Base-by-base conservation (phyloP, 2,797 vertebrate genomes). In the Rhinichthys osculus region DNA sequence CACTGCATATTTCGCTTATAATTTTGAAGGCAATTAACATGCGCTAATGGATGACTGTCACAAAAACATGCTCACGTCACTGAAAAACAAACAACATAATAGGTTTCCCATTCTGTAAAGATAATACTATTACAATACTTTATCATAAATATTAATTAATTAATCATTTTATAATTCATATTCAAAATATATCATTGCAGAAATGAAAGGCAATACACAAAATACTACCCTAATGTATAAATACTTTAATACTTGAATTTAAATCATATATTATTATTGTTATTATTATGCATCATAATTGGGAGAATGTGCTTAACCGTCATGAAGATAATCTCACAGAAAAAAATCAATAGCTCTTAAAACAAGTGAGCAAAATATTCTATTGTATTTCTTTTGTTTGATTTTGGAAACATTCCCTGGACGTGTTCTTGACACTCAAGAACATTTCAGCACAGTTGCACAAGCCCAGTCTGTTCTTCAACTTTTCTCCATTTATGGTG, bases 401-500 rank as follows among this genome's bases (percentile, higher is more conserved):
- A 8, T 54, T 54, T 70, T 38, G 6, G 19, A 54, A 10, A 44
- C 9, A 11, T 54, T 54, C 47, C 10, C 30, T 13, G 30, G 5
- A 35, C 47, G 7, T 21, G 47, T 13, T 74, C 16, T 23, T 35
- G 11, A 54, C 50, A 38, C 52, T 42, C 35, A 9, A 72, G 66
- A 82, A 42, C 47, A 59, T 42, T 82, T 82, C 14, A 64, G 54
- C 27, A 11, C 81, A 62, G 70, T 4, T 44, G 38, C 50, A 62
- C 27, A 59, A 62, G 50, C 52, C 19, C 38, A 57, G 30, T 64
- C 40, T 83, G 52, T 33, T 64, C 27, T 8, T 47, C 27, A 62
- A 47, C 54, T 27, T 33, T 82, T 73, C 54, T 83, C 70, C 81
- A 83, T 83, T 35, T 83, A 64, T 74, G 57, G 57, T 16, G 70